phyloP scores from a whole-genome alignment of 1,140 invertebrate species.

The Meteorus sp. region DNA sequence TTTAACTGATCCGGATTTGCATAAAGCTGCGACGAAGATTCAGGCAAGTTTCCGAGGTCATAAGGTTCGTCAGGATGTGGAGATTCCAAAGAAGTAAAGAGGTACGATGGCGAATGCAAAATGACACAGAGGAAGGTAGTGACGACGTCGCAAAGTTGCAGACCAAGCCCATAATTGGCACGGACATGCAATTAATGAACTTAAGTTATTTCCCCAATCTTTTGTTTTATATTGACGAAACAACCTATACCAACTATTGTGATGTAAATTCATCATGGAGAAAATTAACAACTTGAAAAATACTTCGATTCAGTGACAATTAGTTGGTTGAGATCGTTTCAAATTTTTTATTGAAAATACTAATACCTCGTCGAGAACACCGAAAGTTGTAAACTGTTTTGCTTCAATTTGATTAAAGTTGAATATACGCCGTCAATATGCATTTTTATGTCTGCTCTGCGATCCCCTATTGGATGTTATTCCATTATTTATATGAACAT shows the following conservation, averaged over 20 bases:
- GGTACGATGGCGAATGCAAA: background rate
- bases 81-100: constrained; percentile 24
- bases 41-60: constrained; percentile 91
- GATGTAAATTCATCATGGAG: too few relatives aligned
- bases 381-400: constrained; percentile 16
- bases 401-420: constrained; percentile 13
- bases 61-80: constrained; percentile 80
- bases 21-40: constrained; percentile 91
- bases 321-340: too few relatives aligned
- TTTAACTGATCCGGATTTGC: constrained; percentile 80
- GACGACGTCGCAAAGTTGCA: background rate
- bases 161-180: constrained; percentile 9
- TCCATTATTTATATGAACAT: constrained; percentile 5
- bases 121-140: too few relatives aligned
- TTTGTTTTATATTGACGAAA: background rate
- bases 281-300: too few relatives aligned
- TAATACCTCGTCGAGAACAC: constrained; percentile 22
- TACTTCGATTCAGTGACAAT: too few relatives aligned
- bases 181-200: constrained; percentile 9
- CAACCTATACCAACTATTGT: background rate
- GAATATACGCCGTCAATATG: background rate
- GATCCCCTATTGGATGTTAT: background rate
- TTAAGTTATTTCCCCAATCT: background rate
- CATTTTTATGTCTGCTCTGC: background rate
- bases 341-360: too few relatives aligned